A percentile compares a stretch with the other conserved stretches of the same genome.
phyloP scores from a whole-genome alignment of 2,797 vertebrate genomes.

The Gallinago nigripennis region DNA sequence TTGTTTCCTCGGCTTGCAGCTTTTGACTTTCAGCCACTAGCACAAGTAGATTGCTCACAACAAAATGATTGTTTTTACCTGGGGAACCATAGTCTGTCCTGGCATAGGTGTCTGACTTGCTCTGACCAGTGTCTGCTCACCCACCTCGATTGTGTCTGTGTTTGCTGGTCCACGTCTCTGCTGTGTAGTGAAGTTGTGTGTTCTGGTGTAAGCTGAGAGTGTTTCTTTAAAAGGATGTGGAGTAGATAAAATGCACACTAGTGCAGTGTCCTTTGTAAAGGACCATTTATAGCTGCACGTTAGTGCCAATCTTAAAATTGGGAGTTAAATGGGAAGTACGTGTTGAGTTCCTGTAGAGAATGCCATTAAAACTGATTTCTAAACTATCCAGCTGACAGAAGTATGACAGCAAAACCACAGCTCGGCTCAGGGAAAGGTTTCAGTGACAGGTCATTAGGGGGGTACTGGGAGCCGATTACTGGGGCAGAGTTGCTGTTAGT shows the following conservation, averaged over 20 bases:
- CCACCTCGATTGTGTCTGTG: neutral
- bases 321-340: neutral
- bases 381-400: neutral
- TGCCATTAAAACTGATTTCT: neutral
- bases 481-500: neutral
- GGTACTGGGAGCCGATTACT: neutral
- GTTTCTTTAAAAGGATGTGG: neutral
- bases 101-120: neutral
- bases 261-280: neutral
- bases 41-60: neutral
- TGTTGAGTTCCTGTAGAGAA: neutral
- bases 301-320: neutral
- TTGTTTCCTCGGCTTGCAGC: neutral
- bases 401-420: neutral
- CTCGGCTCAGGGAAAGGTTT: neutral
- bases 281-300: neutral
- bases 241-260: neutral
- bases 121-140: accelerated
- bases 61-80: neutral
- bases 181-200: neutral
- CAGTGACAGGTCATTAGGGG: neutral
- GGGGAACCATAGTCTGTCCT: neutral
- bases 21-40: neutral
- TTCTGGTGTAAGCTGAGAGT: neutral
- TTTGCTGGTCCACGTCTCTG: neutral